Evolutionary conservation across 2,888 invertebrate species (phyloP).

Genomic region (Cephonodes hylas): DNA sequence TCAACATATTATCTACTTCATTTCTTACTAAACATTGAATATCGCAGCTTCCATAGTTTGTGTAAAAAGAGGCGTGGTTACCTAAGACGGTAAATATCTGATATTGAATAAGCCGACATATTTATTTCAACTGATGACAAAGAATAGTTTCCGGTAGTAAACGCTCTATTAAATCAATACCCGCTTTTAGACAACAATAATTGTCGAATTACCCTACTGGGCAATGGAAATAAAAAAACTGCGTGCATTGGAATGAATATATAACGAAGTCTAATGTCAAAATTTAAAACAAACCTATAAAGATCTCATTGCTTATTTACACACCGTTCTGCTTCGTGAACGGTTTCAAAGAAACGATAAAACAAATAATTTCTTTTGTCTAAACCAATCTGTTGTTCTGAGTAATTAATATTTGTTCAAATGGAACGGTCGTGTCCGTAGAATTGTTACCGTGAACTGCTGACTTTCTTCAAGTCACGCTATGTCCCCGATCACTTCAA

Average conservation of each 20-base stretch:
- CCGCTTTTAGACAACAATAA: too few relatives aligned
- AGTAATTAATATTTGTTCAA: background rate
- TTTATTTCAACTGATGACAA: too few relatives aligned
- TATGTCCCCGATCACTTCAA: background rate
- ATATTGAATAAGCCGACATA: too few relatives aligned
- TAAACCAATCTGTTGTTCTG: background rate
- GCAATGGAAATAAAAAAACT: too few relatives aligned
- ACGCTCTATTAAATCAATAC: too few relatives aligned
- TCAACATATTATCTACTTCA: too few relatives aligned
- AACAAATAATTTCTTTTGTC: background rate
- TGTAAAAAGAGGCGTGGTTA: too few relatives aligned
- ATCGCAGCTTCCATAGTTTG: too few relatives aligned
- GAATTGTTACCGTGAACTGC: background rate
- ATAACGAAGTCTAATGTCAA: background rate
- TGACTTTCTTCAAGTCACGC: background rate
- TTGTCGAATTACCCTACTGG: too few relatives aligned
- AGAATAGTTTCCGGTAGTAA: too few relatives aligned
- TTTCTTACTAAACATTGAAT: too few relatives aligned
- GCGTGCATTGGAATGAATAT: conserved; percentile 75
- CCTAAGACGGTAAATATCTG: too few relatives aligned
- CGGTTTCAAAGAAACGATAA: background rate
- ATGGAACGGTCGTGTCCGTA: background rate
- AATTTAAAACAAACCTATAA: background rate
- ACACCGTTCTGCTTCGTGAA: background rate
- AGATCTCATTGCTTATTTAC: background rate